phyloP scores from a whole-genome alignment of 2,797 vertebrate genomes.

The Sarcoramphus papa region DNA sequence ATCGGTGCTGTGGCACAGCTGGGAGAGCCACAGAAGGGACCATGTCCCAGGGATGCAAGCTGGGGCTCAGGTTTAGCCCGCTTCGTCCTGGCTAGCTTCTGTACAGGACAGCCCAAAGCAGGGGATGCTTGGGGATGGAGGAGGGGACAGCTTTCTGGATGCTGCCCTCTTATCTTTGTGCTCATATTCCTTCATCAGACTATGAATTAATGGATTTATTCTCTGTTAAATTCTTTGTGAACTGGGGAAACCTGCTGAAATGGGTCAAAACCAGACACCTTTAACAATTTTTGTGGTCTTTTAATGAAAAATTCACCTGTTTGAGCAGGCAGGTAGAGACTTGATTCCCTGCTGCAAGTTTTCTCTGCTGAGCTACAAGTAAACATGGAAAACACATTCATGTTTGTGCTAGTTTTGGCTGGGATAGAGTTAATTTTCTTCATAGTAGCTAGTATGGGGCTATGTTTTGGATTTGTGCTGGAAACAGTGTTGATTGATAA shows the following conservation, averaged over 20 bases:
- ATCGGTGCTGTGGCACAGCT: background rate
- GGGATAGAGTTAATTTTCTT: too few species aligned
- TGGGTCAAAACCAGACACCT: background rate
- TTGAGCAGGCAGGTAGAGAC: background rate
- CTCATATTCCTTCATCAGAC: background rate
- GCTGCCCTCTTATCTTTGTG: background rate
- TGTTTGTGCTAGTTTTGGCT: too few species aligned
- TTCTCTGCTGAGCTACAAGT: background rate
- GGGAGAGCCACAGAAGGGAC: background rate
- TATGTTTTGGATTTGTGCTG: too few species aligned
- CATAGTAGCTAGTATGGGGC: too few species aligned
- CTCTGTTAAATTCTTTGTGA: background rate
- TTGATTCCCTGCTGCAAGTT: background rate
- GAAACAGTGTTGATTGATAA: too few species aligned
- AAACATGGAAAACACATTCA: background rate
- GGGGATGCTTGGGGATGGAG: accelerated
- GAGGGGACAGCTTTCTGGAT: background rate
- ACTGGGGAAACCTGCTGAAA: background rate
- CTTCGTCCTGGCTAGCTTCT: background rate
- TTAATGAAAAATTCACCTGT: background rate
- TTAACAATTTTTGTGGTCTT: background rate
- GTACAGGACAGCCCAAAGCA: background rate
- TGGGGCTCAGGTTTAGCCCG: background rate
- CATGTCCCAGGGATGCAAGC: background rate
- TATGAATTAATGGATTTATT: background rate